Evolutionary conservation across 2,888 invertebrate genomes (phyloP).

Genomic region (Dasypolia templi): DNA sequence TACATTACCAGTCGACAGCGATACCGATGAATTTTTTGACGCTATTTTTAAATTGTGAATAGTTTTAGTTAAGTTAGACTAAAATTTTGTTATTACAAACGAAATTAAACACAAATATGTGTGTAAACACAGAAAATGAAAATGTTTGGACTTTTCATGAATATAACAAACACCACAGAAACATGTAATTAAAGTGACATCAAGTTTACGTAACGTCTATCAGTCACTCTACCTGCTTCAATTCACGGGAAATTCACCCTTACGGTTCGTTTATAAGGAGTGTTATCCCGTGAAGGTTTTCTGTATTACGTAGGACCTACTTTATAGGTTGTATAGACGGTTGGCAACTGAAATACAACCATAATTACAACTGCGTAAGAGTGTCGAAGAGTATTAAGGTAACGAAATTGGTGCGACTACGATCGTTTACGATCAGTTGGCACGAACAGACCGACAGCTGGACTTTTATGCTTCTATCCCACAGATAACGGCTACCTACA

Average conservation of each 20-base stretch:
- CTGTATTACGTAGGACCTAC: neutral
- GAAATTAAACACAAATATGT: too few species aligned
- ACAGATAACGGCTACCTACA: neutral
- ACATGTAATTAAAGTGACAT: too few species aligned
- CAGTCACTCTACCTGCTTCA: neutral
- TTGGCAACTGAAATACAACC: slow-evolving; percentile 64
- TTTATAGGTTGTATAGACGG: slow-evolving; percentile 27
- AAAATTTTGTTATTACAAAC: too few species aligned
- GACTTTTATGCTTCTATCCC: slow-evolving; percentile 15
- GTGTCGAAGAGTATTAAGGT: slow-evolving; percentile 63
- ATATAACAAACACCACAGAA: too few species aligned
- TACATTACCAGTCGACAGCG: too few species aligned
- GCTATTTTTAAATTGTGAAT: too few species aligned
- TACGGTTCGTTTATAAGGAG: accelerated
- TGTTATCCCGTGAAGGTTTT: slow-evolving; percentile 9
- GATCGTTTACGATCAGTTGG: slow-evolving; percentile 64
- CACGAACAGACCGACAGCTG: slow-evolving; percentile 64
- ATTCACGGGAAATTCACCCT: slow-evolving; percentile 1
- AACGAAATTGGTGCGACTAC: slow-evolving; percentile 69
- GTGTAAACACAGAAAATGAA: too few species aligned
- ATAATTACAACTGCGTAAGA: slow-evolving; percentile 69
- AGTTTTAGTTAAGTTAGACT: too few species aligned
- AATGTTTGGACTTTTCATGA: too few species aligned
- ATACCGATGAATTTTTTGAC: too few species aligned
- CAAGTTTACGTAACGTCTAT: neutral